These are phyloP conservation scores for Drosophila siamana DNA, from an alignment of 2,888 invertebrate species.

Conservation along the genomic window DNA sequence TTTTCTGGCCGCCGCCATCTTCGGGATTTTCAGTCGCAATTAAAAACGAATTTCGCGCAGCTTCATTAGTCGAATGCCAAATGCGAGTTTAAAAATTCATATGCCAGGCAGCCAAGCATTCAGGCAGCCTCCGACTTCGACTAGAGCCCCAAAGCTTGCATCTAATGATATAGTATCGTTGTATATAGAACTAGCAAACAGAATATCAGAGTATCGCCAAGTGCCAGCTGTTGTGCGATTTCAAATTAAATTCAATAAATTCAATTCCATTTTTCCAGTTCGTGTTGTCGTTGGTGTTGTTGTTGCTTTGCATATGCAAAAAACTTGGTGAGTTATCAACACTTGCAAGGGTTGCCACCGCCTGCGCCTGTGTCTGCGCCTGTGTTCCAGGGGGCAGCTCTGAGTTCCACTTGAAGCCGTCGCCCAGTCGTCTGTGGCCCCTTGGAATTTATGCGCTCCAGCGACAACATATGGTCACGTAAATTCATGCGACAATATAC, in stretches of 20 bases:
- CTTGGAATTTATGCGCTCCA: slow-evolving; percentile 77
- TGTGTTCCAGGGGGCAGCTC: slow-evolving; percentile 24
- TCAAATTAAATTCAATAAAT: slow-evolving; percentile 81
- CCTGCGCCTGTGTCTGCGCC: neutral
- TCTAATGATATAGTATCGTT: slow-evolving; percentile 41
- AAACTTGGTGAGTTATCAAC: slow-evolving; percentile 69
- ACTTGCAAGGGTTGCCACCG: slow-evolving; percentile 61
- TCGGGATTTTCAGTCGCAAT: slow-evolving; percentile 75
- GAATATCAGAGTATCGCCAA: slow-evolving; percentile 12
- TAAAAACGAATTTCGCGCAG: slow-evolving; percentile 81
- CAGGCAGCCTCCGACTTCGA: slow-evolving; percentile 4
- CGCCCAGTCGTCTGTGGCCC: slow-evolving; percentile 73
- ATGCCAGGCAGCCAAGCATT: slow-evolving; percentile 51
- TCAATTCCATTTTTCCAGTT: slow-evolving; percentile 24
- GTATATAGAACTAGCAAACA: slow-evolving; percentile 27
- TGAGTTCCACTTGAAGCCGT: slow-evolving; percentile 62
- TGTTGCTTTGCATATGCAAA: slow-evolving; percentile 60
- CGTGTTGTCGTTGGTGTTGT: slow-evolving; percentile 18
- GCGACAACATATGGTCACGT: slow-evolving; percentile 82
- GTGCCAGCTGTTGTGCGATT: slow-evolving; percentile 69
- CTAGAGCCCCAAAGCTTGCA: slow-evolving; percentile 19
- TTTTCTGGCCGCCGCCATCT: slow-evolving; percentile 77
- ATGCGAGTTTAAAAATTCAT: slow-evolving; percentile 72
- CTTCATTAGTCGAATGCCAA: slow-evolving; percentile 72
- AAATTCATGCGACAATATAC: slow-evolving; percentile 81